These are phyloP conservation scores for Lytechinus variegatus DNA, from an alignment of 35 echinoderm and acorn worm genomes.

Conservation along the genomic window DNA sequence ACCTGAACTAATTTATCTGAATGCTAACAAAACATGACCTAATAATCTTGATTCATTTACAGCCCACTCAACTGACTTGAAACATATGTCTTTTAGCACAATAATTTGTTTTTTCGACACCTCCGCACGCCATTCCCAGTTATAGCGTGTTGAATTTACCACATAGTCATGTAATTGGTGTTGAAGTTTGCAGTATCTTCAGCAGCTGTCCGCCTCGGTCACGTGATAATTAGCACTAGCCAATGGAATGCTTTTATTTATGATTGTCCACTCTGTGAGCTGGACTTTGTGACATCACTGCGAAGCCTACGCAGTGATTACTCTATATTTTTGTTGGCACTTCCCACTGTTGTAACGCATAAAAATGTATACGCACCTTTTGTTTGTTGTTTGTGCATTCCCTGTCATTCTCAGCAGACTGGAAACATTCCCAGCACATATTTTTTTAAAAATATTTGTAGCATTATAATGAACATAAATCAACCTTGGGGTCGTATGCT, in stretches of 20 bases:
- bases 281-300: background rate
- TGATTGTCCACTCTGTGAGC: background rate
- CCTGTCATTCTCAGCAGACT: no score
- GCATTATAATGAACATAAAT: no score
- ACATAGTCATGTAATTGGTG: background rate
- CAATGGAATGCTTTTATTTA: background rate
- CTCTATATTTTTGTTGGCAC: no score
- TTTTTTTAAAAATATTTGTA: no score
- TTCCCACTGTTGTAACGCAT: no score
- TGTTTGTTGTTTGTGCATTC: no score
- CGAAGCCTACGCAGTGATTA: no score
- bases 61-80: background rate
- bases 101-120: constrained; percentile 14
- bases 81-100: background rate
- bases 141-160: background rate
- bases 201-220: background rate
- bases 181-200: background rate
- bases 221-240: background rate
- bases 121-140: background rate
- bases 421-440: no score
- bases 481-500: no score
- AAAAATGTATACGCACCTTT: no score
- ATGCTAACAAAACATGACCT: background rate
- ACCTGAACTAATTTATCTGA: background rate
- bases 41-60: background rate